Conservation (phyloP, 2,113 vertebrate species). For the Micronisus gabar region DNA sequence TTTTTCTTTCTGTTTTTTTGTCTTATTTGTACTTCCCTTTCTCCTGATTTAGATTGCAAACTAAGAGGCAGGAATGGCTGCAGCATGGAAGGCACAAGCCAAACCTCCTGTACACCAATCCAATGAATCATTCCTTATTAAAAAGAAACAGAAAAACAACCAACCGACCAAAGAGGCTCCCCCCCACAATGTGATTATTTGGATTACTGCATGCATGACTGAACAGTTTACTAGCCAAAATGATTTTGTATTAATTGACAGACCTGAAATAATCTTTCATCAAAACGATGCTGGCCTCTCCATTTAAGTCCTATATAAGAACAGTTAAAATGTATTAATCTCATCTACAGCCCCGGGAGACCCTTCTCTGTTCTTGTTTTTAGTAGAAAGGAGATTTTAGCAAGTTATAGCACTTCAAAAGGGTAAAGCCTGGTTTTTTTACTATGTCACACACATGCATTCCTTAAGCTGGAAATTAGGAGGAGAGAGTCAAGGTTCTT, state of each 20-base stretch:
- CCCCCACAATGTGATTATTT: neutral
- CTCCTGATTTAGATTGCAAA: neutral
- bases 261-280: neutral
- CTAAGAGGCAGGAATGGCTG: neutral
- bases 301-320: neutral
- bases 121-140: neutral
- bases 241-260: neutral
- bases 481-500: neutral
- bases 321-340: neutral
- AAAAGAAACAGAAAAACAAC: neutral
- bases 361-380: neutral
- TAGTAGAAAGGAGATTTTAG: neutral
- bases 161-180: too few relatives aligned
- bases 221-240: neutral
- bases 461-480: neutral
- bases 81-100: neutral
- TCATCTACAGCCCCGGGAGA: neutral
- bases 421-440: neutral
- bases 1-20: neutral
- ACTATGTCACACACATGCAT: accelerated
- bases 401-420: neutral
- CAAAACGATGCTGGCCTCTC: neutral
- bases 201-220: neutral
- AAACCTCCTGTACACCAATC: neutral
- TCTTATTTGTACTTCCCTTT: neutral